Evolutionary conservation across 2,888 invertebrate genomes (phyloP).

Genomic region (Athalia circularis): DNA sequence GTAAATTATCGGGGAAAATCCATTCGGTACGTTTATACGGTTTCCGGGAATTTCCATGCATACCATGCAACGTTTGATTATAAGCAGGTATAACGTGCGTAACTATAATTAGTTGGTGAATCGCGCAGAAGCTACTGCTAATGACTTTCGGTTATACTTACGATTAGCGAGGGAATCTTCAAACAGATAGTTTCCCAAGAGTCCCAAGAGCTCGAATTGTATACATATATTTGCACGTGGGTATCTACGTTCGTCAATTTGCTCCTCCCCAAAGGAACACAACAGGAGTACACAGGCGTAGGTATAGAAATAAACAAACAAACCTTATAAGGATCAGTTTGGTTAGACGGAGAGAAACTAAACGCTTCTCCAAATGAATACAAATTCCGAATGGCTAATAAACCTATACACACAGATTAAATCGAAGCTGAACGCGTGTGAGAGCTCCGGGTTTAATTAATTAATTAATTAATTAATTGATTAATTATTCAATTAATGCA

Average conservation of each 20-base stretch:
- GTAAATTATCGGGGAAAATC: too few species aligned
- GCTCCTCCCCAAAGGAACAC: not conserved
- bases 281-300: not conserved
- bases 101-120: too few species aligned
- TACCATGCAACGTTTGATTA: too few species aligned
- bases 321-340: not conserved
- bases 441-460: not conserved
- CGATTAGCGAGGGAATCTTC: too few species aligned
- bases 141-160: too few species aligned
- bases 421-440: not conserved
- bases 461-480: not conserved
- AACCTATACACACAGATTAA: conserved; percentile 5
- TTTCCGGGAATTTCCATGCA: too few species aligned
- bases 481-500: too few species aligned
- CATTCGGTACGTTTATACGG: too few species aligned
- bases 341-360: not conserved
- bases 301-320: conserved; percentile 17
- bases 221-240: not conserved
- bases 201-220: too few species aligned
- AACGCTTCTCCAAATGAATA: conserved; percentile 6
- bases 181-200: too few species aligned
- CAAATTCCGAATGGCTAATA: not conserved
- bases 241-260: conserved; percentile 1
- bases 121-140: too few species aligned
- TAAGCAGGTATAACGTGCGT: too few species aligned